These are phyloP conservation scores for Actinernus sp. DNA, from an alignment of 92 coral and sea anemone species.

Conservation along the genomic window DNA sequence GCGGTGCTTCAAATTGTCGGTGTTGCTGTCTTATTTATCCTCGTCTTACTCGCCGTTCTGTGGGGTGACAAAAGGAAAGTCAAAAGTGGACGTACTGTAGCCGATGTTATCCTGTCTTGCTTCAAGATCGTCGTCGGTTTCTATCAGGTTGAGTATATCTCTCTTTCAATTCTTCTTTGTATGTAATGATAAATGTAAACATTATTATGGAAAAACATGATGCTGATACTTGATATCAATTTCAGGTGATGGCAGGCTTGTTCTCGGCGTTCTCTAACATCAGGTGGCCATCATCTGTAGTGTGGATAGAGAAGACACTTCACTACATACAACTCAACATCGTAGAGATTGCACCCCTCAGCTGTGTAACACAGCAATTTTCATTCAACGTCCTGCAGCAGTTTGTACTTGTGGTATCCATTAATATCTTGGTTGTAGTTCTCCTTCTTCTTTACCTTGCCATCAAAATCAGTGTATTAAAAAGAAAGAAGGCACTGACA, in stretches of 20 bases:
- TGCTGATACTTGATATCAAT: background rate
- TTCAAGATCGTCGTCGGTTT: constrained; percentile 65
- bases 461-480: constrained; percentile 20
- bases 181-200: too few relatives aligned
- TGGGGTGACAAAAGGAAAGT: constrained; percentile 46
- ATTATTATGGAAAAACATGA: too few relatives aligned
- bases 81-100: constrained; percentile 48
- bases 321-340: constrained; percentile 51
- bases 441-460: constrained; percentile 15
- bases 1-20: constrained; percentile 25
- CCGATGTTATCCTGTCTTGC: constrained; percentile 60
- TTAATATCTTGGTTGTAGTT: constrained; percentile 12
- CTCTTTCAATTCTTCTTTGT: too few relatives aligned
- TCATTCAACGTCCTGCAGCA: constrained; percentile 45
- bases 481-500: background rate
- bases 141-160: constrained; percentile 66
- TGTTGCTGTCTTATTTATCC: constrained; percentile 36
- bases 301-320: constrained; percentile 56
- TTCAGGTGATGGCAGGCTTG: constrained; percentile 62
- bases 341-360: constrained; percentile 48
- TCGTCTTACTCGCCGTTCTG: constrained; percentile 40
- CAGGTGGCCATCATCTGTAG: constrained; percentile 52
- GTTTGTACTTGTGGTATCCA: constrained; percentile 27
- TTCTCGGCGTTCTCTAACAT: constrained; percentile 51
- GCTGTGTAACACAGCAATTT: constrained; percentile 24